Evolutionary conservation across 2,113 vertebrate species (phyloP).

Genomic region (Lepisosteus oculatus): DNA sequence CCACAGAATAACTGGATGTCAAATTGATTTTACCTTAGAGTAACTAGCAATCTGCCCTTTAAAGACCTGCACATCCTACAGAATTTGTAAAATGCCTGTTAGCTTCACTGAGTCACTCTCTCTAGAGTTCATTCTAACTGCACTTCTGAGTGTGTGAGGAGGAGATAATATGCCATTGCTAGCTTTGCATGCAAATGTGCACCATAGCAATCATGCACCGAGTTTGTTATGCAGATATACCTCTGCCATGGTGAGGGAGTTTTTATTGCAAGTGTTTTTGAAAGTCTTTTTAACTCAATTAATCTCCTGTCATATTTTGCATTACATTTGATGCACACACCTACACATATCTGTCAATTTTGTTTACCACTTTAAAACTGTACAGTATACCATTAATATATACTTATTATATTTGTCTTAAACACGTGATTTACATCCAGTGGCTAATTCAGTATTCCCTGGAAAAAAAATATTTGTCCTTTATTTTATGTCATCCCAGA

Average conservation of each 20-base stretch:
- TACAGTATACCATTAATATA: too few relatives aligned
- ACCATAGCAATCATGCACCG: neutral
- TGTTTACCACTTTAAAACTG: too few relatives aligned
- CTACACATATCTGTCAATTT: neutral
- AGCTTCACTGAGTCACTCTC: constrained; percentile 33
- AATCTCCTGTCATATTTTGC: neutral
- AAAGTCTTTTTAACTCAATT: neutral
- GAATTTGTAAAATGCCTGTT: too few relatives aligned
- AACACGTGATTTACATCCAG: too few relatives aligned
- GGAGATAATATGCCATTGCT: constrained; percentile 21
- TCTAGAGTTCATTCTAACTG: constrained; percentile 14
- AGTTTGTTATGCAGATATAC: neutral
- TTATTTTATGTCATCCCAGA: too few relatives aligned
- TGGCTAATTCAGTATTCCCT: too few relatives aligned
- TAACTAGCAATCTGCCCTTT: too few relatives aligned
- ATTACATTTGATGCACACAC: neutral
- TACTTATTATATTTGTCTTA: too few relatives aligned
- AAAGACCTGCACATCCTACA: too few relatives aligned
- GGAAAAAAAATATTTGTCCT: too few relatives aligned
- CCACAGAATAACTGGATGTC: too few relatives aligned
- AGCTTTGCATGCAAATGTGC: constrained; percentile 35
- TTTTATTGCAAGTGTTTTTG: neutral
- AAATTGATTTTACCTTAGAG: too few relatives aligned
- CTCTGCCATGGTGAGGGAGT: neutral
- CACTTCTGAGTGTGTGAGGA: constrained; percentile 3